These are phyloP conservation scores for Philotrypesis tridentata DNA, from an alignment of 1,140 invertebrate genomes.

Conservation along the genomic window DNA sequence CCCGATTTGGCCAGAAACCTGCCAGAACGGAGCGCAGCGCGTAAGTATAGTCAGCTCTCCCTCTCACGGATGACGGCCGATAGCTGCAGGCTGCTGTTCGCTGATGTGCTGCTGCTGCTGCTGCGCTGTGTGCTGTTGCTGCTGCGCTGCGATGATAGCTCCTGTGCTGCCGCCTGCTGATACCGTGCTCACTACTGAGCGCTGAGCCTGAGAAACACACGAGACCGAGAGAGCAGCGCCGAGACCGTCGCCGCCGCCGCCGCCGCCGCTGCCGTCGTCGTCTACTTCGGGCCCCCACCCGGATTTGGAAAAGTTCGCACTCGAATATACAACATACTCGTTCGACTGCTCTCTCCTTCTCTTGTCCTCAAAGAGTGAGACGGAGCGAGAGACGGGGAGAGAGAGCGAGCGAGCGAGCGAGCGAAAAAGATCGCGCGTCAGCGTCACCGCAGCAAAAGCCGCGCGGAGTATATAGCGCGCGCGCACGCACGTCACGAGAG, in stretches of 20 bases:
- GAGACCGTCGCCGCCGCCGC: background rate
- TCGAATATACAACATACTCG: background rate
- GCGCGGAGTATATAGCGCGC: background rate
- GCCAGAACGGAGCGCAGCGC: conserved; percentile 18
- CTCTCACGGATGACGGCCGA: conserved; percentile 10
- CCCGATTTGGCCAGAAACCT: conserved; percentile 45
- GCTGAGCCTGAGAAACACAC: too few relatives aligned
- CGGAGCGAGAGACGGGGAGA: background rate
- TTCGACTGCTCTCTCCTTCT: background rate
- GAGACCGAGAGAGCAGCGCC: too few relatives aligned
- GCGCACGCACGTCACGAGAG: background rate
- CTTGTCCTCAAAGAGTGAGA: too few relatives aligned
- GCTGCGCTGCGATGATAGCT: background rate
- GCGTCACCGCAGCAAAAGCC: background rate
- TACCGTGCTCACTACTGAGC: background rate
- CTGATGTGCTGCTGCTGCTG: background rate
- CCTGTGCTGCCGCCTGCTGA: background rate
- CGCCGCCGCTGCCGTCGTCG: background rate
- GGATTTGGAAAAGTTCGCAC: conserved; percentile 33
- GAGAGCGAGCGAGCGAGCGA: background rate
- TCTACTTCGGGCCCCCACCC: conserved; percentile 21
- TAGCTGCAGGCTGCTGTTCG: background rate
- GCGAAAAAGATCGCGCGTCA: background rate
- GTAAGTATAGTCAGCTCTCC: background rate
- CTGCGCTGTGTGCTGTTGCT: too few relatives aligned